A percentile compares a stretch with the other conserved stretches of the same genome.
Conservation (phyloP, 2,888 invertebrate species). For the Ctena decussata region DNA sequence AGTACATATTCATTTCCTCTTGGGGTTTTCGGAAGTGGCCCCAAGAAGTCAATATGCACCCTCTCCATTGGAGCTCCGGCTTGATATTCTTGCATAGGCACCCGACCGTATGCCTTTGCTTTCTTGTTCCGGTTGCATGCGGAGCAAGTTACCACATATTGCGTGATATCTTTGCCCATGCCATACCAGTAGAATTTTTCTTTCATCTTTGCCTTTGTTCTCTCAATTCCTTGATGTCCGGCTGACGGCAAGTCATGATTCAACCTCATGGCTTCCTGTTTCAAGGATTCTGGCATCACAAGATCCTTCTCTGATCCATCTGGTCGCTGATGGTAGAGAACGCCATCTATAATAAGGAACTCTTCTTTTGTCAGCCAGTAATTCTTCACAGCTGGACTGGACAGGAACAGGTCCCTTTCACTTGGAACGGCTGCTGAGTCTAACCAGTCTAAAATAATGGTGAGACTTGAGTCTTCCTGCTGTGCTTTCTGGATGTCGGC, state of each 20-base stretch:
- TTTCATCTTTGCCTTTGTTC: slow-evolving; percentile 3
- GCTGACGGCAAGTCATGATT: neutral
- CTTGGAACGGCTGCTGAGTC: neutral
- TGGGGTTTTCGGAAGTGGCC: neutral
- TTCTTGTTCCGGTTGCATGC: slow-evolving; percentile 4
- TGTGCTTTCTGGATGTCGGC: neutral
- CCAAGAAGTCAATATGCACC: slow-evolving; percentile 6
- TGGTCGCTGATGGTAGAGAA: neutral
- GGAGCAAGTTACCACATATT: neutral
- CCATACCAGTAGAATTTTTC: slow-evolving; percentile 15
- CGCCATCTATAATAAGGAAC: neutral
- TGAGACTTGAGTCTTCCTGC: neutral
- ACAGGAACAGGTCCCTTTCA: neutral
- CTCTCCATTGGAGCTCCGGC: slow-evolving; percentile 5
- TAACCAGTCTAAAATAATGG: neutral
- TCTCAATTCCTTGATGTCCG: neutral
- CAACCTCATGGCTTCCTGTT: neutral
- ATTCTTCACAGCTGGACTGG: neutral
- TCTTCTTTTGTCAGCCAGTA: neutral
- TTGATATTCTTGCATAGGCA: slow-evolving; percentile 5
- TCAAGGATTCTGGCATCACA: neutral
- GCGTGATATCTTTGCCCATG: neutral
- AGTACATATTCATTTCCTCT: slow-evolving; percentile 22
- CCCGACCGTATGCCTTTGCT: neutral
- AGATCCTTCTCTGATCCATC: neutral